A percentile compares a stretch with the other conserved stretches of the same genome.
Conservation (phyloP, 2,113 vertebrate species). For the Bubalus kerabau region DNA sequence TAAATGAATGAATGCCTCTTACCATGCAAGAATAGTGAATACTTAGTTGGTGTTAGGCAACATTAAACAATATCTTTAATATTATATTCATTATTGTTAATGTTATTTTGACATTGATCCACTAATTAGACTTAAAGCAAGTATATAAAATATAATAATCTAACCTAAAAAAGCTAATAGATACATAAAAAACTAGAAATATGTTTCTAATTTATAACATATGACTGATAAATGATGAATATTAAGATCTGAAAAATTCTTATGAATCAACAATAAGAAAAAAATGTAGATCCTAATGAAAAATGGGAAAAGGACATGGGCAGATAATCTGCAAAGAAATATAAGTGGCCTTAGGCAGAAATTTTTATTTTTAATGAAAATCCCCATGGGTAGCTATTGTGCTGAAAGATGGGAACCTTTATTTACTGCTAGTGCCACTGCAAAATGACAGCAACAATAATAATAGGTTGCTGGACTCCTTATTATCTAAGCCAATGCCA, state of each 20-base stretch:
- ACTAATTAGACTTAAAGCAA: not conserved
- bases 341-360: not conserved
- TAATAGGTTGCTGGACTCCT: not conserved
- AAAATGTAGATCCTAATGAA: not conserved
- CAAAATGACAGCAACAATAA: not conserved
- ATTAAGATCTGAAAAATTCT: not conserved
- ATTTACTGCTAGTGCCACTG: not conserved
- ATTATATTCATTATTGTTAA: not conserved
- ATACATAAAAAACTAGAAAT: not conserved
- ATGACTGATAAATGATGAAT: not conserved
- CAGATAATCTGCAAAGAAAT: not conserved
- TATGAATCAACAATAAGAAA: not conserved
- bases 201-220: not conserved
- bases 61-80: not conserved
- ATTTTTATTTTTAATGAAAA: slow-evolving; percentile 22
- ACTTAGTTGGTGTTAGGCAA: not conserved
- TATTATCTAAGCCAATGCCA: not conserved
- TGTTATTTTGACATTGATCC: not conserved
- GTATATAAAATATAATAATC: not conserved
- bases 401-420: not conserved
- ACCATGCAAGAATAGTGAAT: not conserved
- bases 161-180: not conserved
- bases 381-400: not conserved
- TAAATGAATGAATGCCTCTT: slow-evolving; percentile 9
- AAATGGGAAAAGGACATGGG: not conserved